Evolutionary conservation across 2,113 vertebrate species (phyloP), one percentile per base, ranked within the genome.

Genomic region (Heterotilapia buettikoferi): DNA sequence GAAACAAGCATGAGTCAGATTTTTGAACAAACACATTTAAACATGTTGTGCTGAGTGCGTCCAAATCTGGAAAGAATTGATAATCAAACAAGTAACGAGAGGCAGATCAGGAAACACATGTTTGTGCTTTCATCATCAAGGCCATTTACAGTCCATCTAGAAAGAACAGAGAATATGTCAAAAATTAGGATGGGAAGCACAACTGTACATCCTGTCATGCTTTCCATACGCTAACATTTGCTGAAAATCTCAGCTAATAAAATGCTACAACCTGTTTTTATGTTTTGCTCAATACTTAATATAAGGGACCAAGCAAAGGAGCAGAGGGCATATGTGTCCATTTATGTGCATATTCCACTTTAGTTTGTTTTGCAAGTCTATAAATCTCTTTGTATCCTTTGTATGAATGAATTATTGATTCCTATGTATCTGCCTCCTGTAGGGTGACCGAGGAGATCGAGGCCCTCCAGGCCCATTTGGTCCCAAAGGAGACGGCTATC

Each of bases 401-500:
- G 13, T 12, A 6, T 59, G 31, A 56, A 24, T 45, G 76, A 82
- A 63, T 83, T 83, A 71, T 61, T 47, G 56, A 80, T 43, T 53
- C 61, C 19, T 13, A 26, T 29, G 18, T 31, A 9, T 86, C n/a
- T 83, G 36, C 61, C 12, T 50, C 9, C 13, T 80, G 26, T 33
- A 98, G 98, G 98, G 98, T 36, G 97, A 98, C 26, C 97, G 95
- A 84, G 98, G 98, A 56, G 93, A 95, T 56, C 80, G 91, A 54
- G 98, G 98, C 85, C 96, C 94, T 6, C 80, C 93, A 1, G 98
- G 98, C 79, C 97, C 96, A 76, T 95, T 95, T 26, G 98, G 98
- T 54, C 96, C 96, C 68, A 98, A 98, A 97, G 98, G 98, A 93
- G 97, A 98, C 2, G 98, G 97, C 6, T 98, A 96, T 88, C 97